Evolutionary conservation across 2,113 vertebrate species (phyloP), one percentile per base, ranked within the genome.

Genomic region (Potamarius usumacintae): DNA sequence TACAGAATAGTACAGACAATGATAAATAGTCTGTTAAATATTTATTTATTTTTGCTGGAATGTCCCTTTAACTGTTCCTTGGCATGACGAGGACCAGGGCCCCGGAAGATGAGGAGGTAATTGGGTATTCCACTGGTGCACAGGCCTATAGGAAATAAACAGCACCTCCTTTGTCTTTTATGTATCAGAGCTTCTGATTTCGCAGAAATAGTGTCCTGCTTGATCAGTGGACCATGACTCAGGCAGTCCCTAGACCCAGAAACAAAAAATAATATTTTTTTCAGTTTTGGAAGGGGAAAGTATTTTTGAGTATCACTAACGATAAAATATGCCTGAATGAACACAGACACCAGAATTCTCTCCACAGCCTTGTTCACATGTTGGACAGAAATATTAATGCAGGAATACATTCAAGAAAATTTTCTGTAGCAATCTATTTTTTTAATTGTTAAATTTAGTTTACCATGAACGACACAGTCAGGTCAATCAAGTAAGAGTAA

Each of bases 201-300:
- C 42, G 72, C 14, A 69, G 34, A 58, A 30, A 55, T 18, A 58
- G 74, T 87, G 85, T 55, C 85, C 88, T 87, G 76, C 76, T 84
- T 89, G 62, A 82, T 87, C 82, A 76, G 85, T 81, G 83, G 85
- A 89, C 82, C 85, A 25, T 89, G 85, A 81, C 74, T 86, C n/a
- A 69, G 82, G 15, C n/a, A 34, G 50, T 80, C 62, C 65, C 65
- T 57, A 79, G 60, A 53, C 76, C 1, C 11, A 15, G 50, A 84
- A 42, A 55, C 50, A 34, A 72, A 85, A 58, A 85, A n/a, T 0
- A 20, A 1, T 27, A 17, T 30, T 57, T 62, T 22, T 74, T 76
- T 50, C 2, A 57, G n/a, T 4, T 55, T 80, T 80, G 2, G 8
- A 57, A 30, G n/a, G 7, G 17, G 15, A 55, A 27, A 22, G 57